phyloP scores from a whole-genome alignment of 2,888 invertebrate genomes.

The Lepidonotus clava region DNA sequence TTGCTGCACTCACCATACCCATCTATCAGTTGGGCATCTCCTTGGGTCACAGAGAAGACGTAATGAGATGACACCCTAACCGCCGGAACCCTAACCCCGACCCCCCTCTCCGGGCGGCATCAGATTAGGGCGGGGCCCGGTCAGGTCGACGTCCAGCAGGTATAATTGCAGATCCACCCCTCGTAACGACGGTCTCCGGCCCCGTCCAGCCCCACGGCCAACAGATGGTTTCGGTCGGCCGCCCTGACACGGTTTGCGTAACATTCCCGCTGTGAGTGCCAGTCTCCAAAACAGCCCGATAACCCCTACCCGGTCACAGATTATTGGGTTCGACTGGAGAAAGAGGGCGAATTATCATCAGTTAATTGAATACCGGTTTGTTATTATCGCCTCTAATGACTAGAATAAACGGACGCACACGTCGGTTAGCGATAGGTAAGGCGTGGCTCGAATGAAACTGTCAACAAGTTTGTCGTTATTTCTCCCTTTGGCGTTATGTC shows the following conservation, averaged over 20 bases:
- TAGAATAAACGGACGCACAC: neutral
- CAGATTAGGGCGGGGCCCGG: neutral
- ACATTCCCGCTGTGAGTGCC: neutral
- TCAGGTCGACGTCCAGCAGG: neutral
- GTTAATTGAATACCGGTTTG: neutral
- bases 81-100: no score
- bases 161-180: neutral
- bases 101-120: no score
- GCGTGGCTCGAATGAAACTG: neutral
- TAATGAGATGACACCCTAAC: no score
- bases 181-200: neutral
- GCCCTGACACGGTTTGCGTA: neutral
- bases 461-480: no score
- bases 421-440: no score
- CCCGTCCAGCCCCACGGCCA: neutral
- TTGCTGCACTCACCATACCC: no score
- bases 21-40: no score
- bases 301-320: neutral
- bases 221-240: neutral
- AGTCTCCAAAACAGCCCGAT: neutral
- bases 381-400: neutral
- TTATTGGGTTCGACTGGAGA: neutral
- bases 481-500: no score
- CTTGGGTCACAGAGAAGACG: no score
- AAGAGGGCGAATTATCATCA: neutral